Evolutionary conservation across 2,888 invertebrate genomes (phyloP), one percentile per base, ranked within the genome.

Genomic region (Busseola fusca): DNA sequence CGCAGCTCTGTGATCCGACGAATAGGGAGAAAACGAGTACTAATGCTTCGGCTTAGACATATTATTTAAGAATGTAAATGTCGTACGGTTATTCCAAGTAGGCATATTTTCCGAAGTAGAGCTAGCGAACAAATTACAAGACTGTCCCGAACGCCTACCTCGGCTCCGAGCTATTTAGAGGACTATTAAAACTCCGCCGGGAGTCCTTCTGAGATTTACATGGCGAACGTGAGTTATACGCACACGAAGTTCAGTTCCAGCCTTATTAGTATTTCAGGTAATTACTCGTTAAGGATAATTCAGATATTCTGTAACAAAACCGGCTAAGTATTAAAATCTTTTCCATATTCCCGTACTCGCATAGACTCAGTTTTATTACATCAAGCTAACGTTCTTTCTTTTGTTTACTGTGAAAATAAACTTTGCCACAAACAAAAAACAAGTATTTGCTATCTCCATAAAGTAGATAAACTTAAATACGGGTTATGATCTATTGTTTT

Each of bases 121-220:
- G 78, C 74, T 77, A 72, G 83, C 86, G 86, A 90, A 89, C 91
- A 91, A 93, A 93, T 93, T 91, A 92, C 90, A 89, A 89, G 90
- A 89, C 89, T 88, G 88, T 87, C 86, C 84, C 86, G 86, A 85
- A 83, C 85, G 87, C 87, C 86, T 86, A 88, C 88, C 87, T 87
- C 87, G 80, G 87, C 87, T 88, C 82, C 75, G 86, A 86, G 89
- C 89, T 89, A 92, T 93, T 85, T 92, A 92, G 84, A 88, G 90
- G 88, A 88, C 91, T 90, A 93, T 92, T 93, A 92, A 91, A 92
- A 91, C 90, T 91, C 91, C 86, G 85, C 87, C 84, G 87, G 89
- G 86, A 89, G 86, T 88, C 88, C 88, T 89, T 86, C 86, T 77
- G 87, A 89, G 91, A 91, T 92, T 93, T 90, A 90, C 88, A 91